A percentile compares a stretch with the other conserved stretches of the same genome.
Evolutionary conservation across 2,888 invertebrate species (phyloP).

Genomic region (Synanthedon myopaeformis): DNA sequence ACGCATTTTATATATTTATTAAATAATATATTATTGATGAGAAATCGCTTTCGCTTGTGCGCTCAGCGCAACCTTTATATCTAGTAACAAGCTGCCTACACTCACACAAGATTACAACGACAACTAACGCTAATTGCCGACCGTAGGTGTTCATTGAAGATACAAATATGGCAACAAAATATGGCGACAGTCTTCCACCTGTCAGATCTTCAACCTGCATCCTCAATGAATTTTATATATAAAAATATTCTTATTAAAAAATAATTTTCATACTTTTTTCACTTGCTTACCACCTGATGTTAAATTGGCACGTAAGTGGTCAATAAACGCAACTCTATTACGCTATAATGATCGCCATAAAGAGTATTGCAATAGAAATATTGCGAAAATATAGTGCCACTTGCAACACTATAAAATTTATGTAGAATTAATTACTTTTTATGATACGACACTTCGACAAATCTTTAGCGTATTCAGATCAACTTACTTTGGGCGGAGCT

Average conservation of each 20-base stretch:
- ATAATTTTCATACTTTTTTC: not conserved
- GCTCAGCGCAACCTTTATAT: conserved; percentile 8
- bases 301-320: not conserved
- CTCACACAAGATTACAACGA: conserved; percentile 27
- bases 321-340: not conserved
- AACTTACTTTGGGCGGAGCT: too few relatives aligned
- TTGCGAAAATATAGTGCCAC: not conserved
- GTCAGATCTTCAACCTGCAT: conserved; percentile 24
- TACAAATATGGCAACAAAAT: conserved; percentile 26
- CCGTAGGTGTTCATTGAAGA: conserved; percentile 21
- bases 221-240: conserved; percentile 2
- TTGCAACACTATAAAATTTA: not conserved
- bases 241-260: not conserved
- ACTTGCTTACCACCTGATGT: not conserved
- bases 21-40: too few relatives aligned
- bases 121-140: conserved; percentile 32
- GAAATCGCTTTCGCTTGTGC: not conserved
- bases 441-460: too few relatives aligned
- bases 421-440: not conserved
- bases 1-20: too few relatives aligned
- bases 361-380: not conserved
- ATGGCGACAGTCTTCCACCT: conserved; percentile 22
- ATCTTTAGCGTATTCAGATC: too few relatives aligned
- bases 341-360: not conserved
- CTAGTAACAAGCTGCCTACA: conserved; percentile 14